Conservation (phyloP, 2,888 invertebrate genomes). For the Allolobophora icterica region DNA sequence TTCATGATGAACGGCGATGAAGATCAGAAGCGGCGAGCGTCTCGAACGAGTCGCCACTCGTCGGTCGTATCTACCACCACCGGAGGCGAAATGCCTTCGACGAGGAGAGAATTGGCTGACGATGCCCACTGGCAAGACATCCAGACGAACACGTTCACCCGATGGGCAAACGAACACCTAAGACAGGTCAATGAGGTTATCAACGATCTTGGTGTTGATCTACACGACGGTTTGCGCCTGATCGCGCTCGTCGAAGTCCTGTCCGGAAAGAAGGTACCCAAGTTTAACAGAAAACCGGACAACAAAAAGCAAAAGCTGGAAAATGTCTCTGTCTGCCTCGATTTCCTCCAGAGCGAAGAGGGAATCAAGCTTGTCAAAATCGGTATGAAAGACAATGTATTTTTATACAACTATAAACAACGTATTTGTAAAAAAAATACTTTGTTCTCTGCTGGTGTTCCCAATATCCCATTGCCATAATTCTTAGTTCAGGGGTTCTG, state of each 20-base stretch:
- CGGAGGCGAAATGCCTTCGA: constrained; percentile 51
- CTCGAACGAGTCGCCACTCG: neutral
- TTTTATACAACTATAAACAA: too few relatives aligned
- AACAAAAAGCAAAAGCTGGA: constrained; percentile 89
- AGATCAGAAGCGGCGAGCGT: neutral
- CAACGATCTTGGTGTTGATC: constrained; percentile 80
- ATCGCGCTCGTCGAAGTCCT: constrained; percentile 75
- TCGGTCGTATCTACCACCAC: constrained; percentile 36
- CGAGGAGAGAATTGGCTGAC: constrained; percentile 70
- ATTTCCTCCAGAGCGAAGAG: constrained; percentile 82
- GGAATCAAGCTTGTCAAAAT: constrained; percentile 89
- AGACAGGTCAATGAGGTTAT: constrained; percentile 80
- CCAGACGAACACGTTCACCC: constrained; percentile 90
- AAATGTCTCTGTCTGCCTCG: constrained; percentile 86
- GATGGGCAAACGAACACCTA: constrained; percentile 90
- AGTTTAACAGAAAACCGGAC: constrained; percentile 82
- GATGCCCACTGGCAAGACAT: constrained; percentile 92
- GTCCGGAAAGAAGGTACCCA: constrained; percentile 79
- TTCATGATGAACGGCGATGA: too few relatives aligned
- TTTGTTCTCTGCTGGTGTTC: too few relatives aligned
- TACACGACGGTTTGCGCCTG: constrained; percentile 80
- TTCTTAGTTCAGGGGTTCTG: too few relatives aligned
- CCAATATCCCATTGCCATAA: too few relatives aligned
- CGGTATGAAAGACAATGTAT: constrained; percentile 74
- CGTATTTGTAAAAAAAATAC: too few relatives aligned